Evolutionary conservation across 2,888 invertebrate genomes (phyloP).

Genomic region (Lycophotia porphyrea): DNA sequence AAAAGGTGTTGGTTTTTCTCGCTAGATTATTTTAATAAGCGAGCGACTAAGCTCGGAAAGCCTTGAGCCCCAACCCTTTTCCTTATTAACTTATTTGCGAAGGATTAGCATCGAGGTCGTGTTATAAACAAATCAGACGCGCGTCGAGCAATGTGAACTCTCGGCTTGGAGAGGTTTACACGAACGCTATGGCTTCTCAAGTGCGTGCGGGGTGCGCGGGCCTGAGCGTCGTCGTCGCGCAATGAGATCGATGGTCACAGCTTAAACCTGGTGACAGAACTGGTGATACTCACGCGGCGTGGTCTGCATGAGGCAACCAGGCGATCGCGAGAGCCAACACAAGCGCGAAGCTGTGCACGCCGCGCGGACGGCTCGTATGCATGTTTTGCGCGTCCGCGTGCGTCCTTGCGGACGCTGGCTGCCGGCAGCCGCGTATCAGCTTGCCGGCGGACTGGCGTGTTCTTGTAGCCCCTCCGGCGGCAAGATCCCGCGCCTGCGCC

Average conservation of each 20-base stretch:
- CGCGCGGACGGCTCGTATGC: constrained; percentile 83
- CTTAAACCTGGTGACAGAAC: constrained; percentile 39
- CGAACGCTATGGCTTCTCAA: constrained; percentile 77
- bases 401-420: constrained; percentile 79
- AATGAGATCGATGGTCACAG: constrained; percentile 60
- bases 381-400: constrained; percentile 79
- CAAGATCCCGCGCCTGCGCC: constrained; percentile 82
- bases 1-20: constrained; percentile 40
- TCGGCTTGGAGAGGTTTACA: constrained; percentile 74
- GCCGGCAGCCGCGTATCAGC: constrained; percentile 84
- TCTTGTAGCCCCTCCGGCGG: constrained; percentile 72
- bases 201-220: constrained; percentile 65
- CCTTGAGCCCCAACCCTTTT: constrained; percentile 61
- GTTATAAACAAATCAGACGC: constrained; percentile 71
- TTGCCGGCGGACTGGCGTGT: constrained; percentile 84
- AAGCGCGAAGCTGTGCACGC: constrained; percentile 83
- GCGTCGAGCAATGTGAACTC: constrained; percentile 69
- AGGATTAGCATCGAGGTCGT: constrained; percentile 64
- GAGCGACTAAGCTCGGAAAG: constrained; percentile 30
- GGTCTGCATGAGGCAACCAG: constrained; percentile 82
- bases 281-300: constrained; percentile 84
- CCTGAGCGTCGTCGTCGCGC: constrained; percentile 52
- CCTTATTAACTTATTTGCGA: constrained; percentile 64
- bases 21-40: constrained; percentile 54
- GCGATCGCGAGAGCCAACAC: constrained; percentile 83